Evolutionary conservation across 64 coral and sea anemone species (phyloP), one percentile per base, ranked within the genome.

Genomic region (Stichodactyla helianthus): DNA sequence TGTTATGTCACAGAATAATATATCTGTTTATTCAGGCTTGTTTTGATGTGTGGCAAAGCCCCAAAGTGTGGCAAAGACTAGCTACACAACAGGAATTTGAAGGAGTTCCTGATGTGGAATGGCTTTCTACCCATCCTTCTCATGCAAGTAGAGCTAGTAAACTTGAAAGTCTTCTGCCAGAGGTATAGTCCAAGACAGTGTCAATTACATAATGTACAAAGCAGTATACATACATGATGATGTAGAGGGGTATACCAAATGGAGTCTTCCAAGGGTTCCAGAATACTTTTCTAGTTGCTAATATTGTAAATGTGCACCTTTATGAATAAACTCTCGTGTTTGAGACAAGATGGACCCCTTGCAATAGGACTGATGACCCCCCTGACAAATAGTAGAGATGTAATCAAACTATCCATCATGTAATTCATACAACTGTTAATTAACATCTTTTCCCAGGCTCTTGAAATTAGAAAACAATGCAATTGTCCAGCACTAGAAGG

Each of bases 101-200:
- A 65, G 86, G 70, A 56, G 10, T 23, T 50, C 50, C 82, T 28
- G 63, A 88, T 77, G 18, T 63, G 55, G 91, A 92, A 54, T 92
- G 91, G 91, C 57, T 92, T 25, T 92, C 91, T 15, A 92, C 91
- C 0, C 91, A 92, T 84, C 91, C 91, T 15, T 92, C 91, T 51
- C 91, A 92, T 84, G 51, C 58, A n/a, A 92, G 53, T 54, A 84
- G 91, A 84, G 91, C 91, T 19, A 84, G 77, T 12, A 92, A 88
- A 53, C 91, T 92, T 63, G 63, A 92, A 60, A 79, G 59, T 50
- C 82, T 92, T 55, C 61, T 92, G 9, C 91, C 91, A 53, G 91
- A 92, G 91, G 91, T 92, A 84, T n/a, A 71, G 53, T 35, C 8
- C 35, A 44, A 44, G 35, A 44, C 35, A 58, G 14, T 58, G 14